Conservation (phyloP, 2,888 invertebrate genomes). For the Ichneumoninae sp. region DNA sequence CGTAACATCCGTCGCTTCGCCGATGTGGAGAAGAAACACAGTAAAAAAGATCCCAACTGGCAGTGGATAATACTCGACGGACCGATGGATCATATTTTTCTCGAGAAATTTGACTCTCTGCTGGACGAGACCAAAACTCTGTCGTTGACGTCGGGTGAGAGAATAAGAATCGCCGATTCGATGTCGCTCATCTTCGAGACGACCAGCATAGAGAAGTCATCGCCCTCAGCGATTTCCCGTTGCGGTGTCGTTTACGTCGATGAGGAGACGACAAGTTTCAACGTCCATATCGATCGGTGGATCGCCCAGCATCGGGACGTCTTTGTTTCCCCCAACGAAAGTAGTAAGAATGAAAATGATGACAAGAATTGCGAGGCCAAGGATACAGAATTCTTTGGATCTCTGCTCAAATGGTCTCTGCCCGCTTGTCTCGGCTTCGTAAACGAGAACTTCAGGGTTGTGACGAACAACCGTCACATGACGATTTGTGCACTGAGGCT, state of each 20-base stretch:
- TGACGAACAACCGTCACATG: slow-evolving; percentile 79
- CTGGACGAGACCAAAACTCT: slow-evolving; percentile 85
- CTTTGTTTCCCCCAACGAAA: background rate
- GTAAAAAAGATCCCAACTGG: slow-evolving; percentile 72
- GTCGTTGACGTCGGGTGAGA: slow-evolving; percentile 87
- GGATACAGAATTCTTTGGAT: slow-evolving; percentile 73
- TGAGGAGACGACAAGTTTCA: slow-evolving; percentile 86
- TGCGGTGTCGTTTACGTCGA: slow-evolving; percentile 89
- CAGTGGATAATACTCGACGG: slow-evolving; percentile 89
- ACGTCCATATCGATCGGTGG: slow-evolving; percentile 80
- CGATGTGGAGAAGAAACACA: slow-evolving; percentile 76
- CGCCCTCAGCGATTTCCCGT: slow-evolving; percentile 87
- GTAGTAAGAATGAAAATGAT: background rate
- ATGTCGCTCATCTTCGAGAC: slow-evolving; percentile 88
- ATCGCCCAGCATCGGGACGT: slow-evolving; percentile 55
- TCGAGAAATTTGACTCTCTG: slow-evolving; percentile 87
- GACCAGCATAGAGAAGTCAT: slow-evolving; percentile 85
- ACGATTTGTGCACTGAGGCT: slow-evolving; percentile 81
- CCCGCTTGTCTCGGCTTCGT: slow-evolving; percentile 86
- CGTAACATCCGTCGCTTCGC: slow-evolving; percentile 84
- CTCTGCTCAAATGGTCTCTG: slow-evolving; percentile 86
- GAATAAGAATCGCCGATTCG: slow-evolving; percentile 85
- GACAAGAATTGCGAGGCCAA: slow-evolving; percentile 71
- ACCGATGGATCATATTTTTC: slow-evolving; percentile 86
- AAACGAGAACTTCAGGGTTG: slow-evolving; percentile 82